phyloP scores from a whole-genome alignment of 2,888 invertebrate species.

The Diabrotica balteata region DNA sequence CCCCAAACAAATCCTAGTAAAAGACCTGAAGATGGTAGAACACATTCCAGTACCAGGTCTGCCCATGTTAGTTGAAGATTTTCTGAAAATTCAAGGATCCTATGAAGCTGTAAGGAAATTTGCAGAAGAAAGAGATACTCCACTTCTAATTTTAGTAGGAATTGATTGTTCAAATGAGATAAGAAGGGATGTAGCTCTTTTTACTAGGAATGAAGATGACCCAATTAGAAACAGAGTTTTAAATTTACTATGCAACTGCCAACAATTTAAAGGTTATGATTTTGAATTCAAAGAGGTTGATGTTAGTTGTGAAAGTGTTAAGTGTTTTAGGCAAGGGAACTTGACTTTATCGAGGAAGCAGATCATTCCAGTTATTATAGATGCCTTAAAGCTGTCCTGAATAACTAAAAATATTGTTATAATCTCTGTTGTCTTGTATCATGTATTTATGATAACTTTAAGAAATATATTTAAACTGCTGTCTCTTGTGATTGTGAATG shows the following conservation, averaged over 20 bases:
- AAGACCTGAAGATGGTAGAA: slow-evolving; percentile 76
- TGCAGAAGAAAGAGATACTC: slow-evolving; percentile 58
- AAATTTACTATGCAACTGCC: slow-evolving; percentile 49
- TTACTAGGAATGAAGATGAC: slow-evolving; percentile 43
- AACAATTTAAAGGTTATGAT: slow-evolving; percentile 49
- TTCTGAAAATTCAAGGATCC: slow-evolving; percentile 62
- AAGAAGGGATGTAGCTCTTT: slow-evolving; percentile 66
- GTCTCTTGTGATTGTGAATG: too few relatives aligned
- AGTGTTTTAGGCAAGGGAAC: slow-evolving; percentile 67
- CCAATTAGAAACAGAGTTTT: slow-evolving; percentile 57
- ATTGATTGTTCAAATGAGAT: slow-evolving; percentile 65
- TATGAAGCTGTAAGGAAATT: slow-evolving; percentile 63
- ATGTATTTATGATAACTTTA: too few relatives aligned
- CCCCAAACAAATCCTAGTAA: slow-evolving; percentile 72
- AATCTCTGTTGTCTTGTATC: too few relatives aligned
- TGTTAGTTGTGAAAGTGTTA: slow-evolving; percentile 59
- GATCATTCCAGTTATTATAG: slow-evolving; percentile 67
- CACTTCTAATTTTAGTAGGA: slow-evolving; percentile 68
- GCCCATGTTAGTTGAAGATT: slow-evolving; percentile 70
- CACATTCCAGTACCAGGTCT: slow-evolving; percentile 64
- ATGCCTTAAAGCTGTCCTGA: not conserved
- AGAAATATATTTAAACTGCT: too few relatives aligned
- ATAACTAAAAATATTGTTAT: too few relatives aligned
- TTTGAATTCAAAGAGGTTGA: slow-evolving; percentile 57
- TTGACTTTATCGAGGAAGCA: slow-evolving; percentile 72